phyloP scores from a whole-genome alignment of 1,140 invertebrate genomes.

The Condylostylus longicornis region DNA sequence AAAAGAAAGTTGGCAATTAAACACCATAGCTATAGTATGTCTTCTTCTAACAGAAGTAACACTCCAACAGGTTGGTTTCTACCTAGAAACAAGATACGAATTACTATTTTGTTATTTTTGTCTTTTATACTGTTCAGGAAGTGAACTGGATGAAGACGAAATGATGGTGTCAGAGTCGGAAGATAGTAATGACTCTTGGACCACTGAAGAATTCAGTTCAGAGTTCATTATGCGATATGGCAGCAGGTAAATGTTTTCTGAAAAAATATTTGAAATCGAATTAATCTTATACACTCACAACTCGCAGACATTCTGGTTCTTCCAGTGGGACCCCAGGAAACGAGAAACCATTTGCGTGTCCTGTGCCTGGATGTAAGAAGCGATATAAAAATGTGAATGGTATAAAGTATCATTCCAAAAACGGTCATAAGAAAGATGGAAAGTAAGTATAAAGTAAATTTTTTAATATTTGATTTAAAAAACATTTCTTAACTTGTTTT shows the following conservation, averaged over 20 bases:
- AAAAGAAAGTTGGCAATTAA: constrained; percentile 41
- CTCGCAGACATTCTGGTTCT: constrained; percentile 26
- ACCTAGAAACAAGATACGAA: neutral
- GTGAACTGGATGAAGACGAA: constrained; percentile 50
- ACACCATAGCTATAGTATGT: constrained; percentile 34
- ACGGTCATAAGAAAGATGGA: constrained; percentile 67
- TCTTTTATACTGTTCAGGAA: constrained; percentile 33
- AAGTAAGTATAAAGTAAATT: constrained; percentile 41
- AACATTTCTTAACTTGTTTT: constrained; percentile 1
- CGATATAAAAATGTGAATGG: constrained; percentile 78
- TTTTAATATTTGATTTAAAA: neutral
- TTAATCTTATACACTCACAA: neutral
- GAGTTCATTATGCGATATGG: constrained; percentile 60
- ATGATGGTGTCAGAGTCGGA: constrained; percentile 46
- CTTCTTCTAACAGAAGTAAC: constrained; percentile 39
- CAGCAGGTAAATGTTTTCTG: constrained; percentile 40
- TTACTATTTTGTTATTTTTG: constrained; percentile 3
- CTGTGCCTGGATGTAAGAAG: constrained; percentile 71
- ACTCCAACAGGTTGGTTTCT: constrained; percentile 40
- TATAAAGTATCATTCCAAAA: constrained; percentile 73
- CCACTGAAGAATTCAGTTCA: constrained; percentile 59
- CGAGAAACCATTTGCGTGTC: constrained; percentile 67
- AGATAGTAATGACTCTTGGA: constrained; percentile 70
- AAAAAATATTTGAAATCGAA: constrained; percentile 3
- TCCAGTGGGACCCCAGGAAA: constrained; percentile 33